Base-by-base conservation (phyloP, 1,140 invertebrate genomes). In the Holotrichia oblita region DNA sequence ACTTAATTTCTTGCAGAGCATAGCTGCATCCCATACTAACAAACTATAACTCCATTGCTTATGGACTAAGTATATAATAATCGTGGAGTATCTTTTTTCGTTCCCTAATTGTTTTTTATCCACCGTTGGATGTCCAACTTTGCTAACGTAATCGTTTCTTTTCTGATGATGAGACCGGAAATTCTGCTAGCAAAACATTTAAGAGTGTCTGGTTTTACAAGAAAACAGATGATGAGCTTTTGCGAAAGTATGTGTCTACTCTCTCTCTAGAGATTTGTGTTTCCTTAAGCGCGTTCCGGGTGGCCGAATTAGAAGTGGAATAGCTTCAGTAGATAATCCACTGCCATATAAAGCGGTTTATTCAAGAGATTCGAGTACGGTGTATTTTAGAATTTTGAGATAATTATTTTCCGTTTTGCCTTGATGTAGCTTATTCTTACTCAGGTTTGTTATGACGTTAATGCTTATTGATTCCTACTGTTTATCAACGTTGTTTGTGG, bases 211-310 rank as follows among this genome's bases (percentile, higher is more conserved):
- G 9, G 61, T 27, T 22, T 27, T 64, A 20, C 61, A 64, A 22
- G 17, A 22, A 64, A 64, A 22, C 61, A 64, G 61, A 64, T 64
- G 61, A 64, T 3, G 3, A 64, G 61, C 61, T 12, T 64, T 22
- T 64, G 22, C 20, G 17, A 64, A 64, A 22, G 20, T 64, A 22
- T 64, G 61, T 64, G 61, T 64, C 61, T 64, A 64, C 61, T 64
- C 22, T n/a, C n/a, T n/a, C n/a, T 64, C 61, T 20, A 20, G 61
- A 64, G 61, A 64, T 64, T 64, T 64, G 61, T 64, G 61, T 64
- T 64, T 12, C 22, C 61, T 20, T 27, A 27, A 64, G 61, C 61
- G 61, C 44, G 12, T 12, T 48, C 12, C 12, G 12, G 44, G 44
- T 48, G 44, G 44, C n/a, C 44, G 44, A 48, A 48, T 12, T 48